Base-by-base conservation (phyloP, 2,113 vertebrate genomes). In the Pseudopodoces humilis region DNA sequence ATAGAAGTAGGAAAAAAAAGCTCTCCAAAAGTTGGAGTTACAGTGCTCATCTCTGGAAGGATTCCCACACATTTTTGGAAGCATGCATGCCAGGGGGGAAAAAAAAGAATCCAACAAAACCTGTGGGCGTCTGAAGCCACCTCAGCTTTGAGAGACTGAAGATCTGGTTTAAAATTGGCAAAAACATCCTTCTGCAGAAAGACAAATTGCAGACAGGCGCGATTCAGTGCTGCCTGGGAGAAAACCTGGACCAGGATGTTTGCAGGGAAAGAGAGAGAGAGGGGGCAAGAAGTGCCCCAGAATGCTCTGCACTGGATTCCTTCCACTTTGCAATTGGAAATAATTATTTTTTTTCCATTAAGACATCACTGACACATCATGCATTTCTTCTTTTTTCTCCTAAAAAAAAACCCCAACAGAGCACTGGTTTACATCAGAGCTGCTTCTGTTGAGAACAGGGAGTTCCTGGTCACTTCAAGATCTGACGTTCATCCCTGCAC, bases 91-190 rank as follows among this genome's bases (percentile, higher is more conserved):
- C 49, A 19, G 39, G 27, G 23, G 21, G 72, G 41, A 11, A 19
- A 49, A 64, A 83, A 75, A 59, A 71, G 59, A 80, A 89, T 58
- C 65, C 84, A 78, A 68, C 35, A 35, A 79, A 89, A 96, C 44
- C 81, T 49, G 93, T 71, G 90, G 82, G 90, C 1, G 52, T 86
- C 90, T 91, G 84, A 74, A 87, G 76, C 69, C 96, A 86, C 91
- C 88, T 95, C 92, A 79, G 84, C 81, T 94, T 81, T 64, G 47
- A 95, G 91, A 95, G 88, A 64, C 47, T 80, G 85, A 71, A 78
- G 81, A 82, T 67, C 58, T 75, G 81, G 4, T 82, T 53, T n/a
- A 37, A 65, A 84, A 56, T 25, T 87, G 89, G 86, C 92, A 95
- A 94, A 94, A 86, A 89, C 74, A 82, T 15, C 86, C 49, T 65